Evolutionary conservation across 2,888 invertebrate species (phyloP).

Genomic region (Cryptophagus acutangulus): DNA sequence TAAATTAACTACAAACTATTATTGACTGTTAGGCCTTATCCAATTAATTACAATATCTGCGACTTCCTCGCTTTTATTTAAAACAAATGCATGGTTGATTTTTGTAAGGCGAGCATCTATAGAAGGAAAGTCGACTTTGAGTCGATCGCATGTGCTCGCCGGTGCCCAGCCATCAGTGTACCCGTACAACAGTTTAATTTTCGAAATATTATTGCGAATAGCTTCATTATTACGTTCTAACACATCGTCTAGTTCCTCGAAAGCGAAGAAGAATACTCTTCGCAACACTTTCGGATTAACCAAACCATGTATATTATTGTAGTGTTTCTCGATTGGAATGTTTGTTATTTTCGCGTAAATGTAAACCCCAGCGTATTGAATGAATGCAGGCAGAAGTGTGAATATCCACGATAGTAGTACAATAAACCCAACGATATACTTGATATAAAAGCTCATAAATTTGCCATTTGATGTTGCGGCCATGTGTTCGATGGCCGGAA

Average conservation of each 20-base stretch:
- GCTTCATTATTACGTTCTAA: conserved; percentile 59
- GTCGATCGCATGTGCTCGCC: conserved; percentile 60
- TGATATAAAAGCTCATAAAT: conserved; percentile 59
- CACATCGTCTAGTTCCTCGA: conserved; percentile 77
- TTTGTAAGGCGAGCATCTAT: conserved; percentile 55
- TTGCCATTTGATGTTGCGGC: conserved; percentile 68
- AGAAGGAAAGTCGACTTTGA: conserved; percentile 57
- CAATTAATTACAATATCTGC: conserved; percentile 43
- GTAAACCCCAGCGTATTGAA: conserved; percentile 52
- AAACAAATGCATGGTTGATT: conserved; percentile 76
- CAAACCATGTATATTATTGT: conserved; percentile 53
- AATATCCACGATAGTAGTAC: conserved; percentile 51
- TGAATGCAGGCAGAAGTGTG: conserved; percentile 52
- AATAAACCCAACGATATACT: conserved; percentile 50
- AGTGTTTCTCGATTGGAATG: conserved; percentile 53
- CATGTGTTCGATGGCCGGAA: conserved; percentile 85
- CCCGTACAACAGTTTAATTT: conserved; percentile 77
- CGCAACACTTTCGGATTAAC: conserved; percentile 56
- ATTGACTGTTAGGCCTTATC: too few relatives aligned
- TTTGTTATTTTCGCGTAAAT: conserved; percentile 54
- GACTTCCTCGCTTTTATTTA: conserved; percentile 56
- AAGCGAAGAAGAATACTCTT: conserved; percentile 66
- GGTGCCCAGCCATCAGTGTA: conserved; percentile 81
- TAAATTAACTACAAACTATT: too few relatives aligned
- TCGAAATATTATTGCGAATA: conserved; percentile 55